Evolutionary conservation across 2,797 vertebrate genomes (phyloP).

Genomic region (Macropus fuliginosus): DNA sequence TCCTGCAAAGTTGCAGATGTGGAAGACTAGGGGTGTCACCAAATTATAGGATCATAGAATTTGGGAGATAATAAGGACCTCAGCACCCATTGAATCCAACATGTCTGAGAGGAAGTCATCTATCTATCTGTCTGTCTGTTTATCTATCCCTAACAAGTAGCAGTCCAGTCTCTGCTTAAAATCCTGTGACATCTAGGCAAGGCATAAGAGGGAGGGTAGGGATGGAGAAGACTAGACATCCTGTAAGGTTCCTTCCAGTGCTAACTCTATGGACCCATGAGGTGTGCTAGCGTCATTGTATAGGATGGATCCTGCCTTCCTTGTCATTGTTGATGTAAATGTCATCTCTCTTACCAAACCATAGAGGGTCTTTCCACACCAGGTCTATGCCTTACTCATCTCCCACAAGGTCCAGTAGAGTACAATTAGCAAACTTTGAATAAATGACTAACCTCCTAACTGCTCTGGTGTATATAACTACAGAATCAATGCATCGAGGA

Average conservation of each 20-base stretch:
- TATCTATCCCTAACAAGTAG: neutral
- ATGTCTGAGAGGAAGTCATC: neutral
- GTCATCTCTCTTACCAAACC: neutral
- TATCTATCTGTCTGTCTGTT: neutral
- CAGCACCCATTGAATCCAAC: neutral
- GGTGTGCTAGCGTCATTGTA: neutral
- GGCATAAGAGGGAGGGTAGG: neutral
- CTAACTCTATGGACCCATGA: neutral
- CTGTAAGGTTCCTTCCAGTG: neutral
- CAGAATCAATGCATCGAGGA: neutral
- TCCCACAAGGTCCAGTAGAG: neutral
- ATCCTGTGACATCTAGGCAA: neutral
- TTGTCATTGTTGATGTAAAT: neutral
- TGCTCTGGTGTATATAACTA: neutral
- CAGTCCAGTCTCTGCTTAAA: neutral
- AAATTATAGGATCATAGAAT: neutral
- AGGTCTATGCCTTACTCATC: neutral
- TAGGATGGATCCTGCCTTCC: neutral
- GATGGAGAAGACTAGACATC: neutral
- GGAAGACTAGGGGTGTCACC: neutral
- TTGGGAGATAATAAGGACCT: neutral
- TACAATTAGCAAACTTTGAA: neutral
- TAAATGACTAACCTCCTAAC: neutral
- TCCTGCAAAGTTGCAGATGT: neutral
- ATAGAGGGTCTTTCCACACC: neutral